Base-by-base conservation (phyloP, 1,140 invertebrate species). In the Drosophila nasuta region DNA sequence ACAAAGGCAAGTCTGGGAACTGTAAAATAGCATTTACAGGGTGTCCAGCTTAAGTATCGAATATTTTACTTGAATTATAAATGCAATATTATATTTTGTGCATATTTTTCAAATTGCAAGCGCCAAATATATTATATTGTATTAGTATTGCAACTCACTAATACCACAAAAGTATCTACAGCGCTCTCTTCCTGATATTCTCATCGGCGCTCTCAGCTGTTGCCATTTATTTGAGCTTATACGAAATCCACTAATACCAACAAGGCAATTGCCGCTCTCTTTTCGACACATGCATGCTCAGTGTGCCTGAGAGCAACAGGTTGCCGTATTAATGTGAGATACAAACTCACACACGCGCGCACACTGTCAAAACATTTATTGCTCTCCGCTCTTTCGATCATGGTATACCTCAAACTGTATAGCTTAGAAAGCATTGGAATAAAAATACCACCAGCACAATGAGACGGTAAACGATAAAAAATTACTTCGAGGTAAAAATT, bases 1-100 rank as follows among this genome's bases (percentile, higher is more conserved):
- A 11, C 6, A 46, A 60, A 49, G 17, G 20, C 58, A 3, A 15
- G 43, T 30, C n/a, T 59, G 11, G 1, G n/a, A 28, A 58, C 6
- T 30, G 20, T 35, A 6, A 35, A 35, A 10, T 49, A 46, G 8
- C 17, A 20, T 2, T 5, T 52, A 64, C 60, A 64, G 60, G 60
- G 60, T 52, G 60, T 28, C 48, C 11, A 17, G 6, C 15, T 17
- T 38, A 28, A 13, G 45, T 11, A 7, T 5, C 3, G 28, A 25
- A 10, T 2, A 28, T 25, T 25, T 1, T 20, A 58, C 6, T 28
- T 25, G n/a, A 45, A 8, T 20, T 35, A 10, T 20, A 20, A 3
- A 38, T 38, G 7, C 35, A 38, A 38, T 2, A 3, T 11, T 3
- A 10, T 38, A 7, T 38, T 38, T 10, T 2, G 1, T 38, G 35